phyloP scores from a whole-genome alignment of 2,113 vertebrate species.

The Lynx canadensis region DNA sequence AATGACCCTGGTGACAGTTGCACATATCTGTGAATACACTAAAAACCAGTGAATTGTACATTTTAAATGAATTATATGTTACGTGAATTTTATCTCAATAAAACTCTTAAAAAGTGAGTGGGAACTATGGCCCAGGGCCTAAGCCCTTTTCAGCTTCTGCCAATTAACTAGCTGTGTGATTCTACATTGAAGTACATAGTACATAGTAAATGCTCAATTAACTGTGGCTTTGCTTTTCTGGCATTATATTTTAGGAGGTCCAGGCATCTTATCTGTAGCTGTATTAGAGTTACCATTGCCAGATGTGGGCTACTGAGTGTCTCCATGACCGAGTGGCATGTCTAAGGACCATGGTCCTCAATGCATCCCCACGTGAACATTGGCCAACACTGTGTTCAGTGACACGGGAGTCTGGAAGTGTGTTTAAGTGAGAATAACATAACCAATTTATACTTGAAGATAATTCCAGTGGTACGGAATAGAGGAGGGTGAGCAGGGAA shows the following conservation, averaged over 20 bases:
- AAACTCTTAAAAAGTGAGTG: neutral
- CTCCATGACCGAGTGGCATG: neutral
- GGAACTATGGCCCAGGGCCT: neutral
- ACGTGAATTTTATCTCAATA: neutral
- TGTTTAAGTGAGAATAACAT: neutral
- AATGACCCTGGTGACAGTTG: neutral
- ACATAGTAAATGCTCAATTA: neutral
- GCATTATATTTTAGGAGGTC: neutral
- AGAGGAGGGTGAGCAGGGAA: neutral
- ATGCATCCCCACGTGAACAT: accelerated
- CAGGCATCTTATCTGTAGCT: accelerated
- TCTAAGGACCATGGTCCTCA: neutral
- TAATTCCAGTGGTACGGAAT: neutral
- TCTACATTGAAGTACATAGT: neutral
- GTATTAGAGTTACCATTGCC: neutral
- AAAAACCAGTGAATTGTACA: neutral
- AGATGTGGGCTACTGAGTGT: neutral
- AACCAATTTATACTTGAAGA: neutral
- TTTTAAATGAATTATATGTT: neutral
- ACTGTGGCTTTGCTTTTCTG: neutral
- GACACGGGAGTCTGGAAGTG: neutral
- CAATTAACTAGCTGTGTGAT: neutral
- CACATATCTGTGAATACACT: neutral
- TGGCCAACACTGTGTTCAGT: neutral
- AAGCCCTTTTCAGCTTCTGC: neutral